Conservation (phyloP, 2,888 invertebrate genomes). For the Helicoverpa assulta region DNA sequence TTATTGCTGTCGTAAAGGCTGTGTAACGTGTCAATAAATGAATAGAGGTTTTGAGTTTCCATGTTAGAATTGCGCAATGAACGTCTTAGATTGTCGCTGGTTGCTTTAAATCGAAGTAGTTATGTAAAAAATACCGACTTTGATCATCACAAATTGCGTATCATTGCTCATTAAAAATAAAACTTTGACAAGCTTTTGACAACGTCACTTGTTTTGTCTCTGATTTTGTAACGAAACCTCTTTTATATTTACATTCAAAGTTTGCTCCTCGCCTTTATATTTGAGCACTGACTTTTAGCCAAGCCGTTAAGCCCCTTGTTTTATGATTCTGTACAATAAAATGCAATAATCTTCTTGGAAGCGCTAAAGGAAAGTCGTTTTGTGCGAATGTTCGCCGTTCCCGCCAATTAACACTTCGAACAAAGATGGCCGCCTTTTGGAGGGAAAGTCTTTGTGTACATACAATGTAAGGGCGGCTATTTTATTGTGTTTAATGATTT, state of each 20-base stretch:
- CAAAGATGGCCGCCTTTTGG: constrained; percentile 81
- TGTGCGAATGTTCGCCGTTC: constrained; percentile 75
- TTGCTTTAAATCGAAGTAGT: constrained; percentile 51
- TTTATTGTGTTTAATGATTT: constrained; percentile 70
- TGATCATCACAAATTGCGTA: constrained; percentile 30
- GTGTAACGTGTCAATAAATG: constrained; percentile 74
- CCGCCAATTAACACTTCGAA: constrained; percentile 86
- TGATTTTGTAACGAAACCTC: constrained; percentile 38
- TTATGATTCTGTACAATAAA: constrained; percentile 68
- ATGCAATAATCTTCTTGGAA: constrained; percentile 74
- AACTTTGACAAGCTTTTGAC: constrained; percentile 1
- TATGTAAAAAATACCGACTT: constrained; percentile 31
- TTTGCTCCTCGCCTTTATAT: constrained; percentile 49
- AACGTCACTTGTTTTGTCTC: constrained; percentile 4
- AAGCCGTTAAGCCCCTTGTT: constrained; percentile 62
- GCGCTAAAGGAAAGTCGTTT: constrained; percentile 69
- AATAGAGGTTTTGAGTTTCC: constrained; percentile 56
- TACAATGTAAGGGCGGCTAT: constrained; percentile 72
- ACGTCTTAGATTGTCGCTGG: constrained; percentile 52
- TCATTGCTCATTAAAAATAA: constrained; percentile 42
- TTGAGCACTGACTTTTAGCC: constrained; percentile 57
- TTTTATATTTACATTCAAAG: constrained; percentile 53
- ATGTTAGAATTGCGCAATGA: constrained; percentile 64
- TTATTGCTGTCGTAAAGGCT: constrained; percentile 77
- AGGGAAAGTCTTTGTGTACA: constrained; percentile 79